Base-by-base conservation (phyloP, 2,888 invertebrate genomes). In the Oithona nana region DNA sequence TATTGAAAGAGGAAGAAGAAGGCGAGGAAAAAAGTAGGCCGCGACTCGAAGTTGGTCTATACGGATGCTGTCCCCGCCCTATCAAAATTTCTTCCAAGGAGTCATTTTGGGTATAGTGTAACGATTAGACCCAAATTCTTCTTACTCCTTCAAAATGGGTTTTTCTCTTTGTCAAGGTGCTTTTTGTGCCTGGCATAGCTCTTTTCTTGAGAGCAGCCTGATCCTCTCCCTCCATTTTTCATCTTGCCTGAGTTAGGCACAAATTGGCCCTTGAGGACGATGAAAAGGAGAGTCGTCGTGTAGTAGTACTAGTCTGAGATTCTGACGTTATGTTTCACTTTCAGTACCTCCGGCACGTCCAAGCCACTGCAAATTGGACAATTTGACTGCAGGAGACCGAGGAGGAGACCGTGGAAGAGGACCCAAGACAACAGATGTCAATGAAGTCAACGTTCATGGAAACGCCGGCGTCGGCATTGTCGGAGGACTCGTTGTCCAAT, bases 261-360 rank as follows among this genome's bases (percentile, higher is more conserved):
- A 39, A 39, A 39, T 39, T 39, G 39, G 39, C 39, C 39, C 39
- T 39, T 39, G 39, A 39, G 39, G 16, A 39, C 16, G 39, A 39
- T 39, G 39, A 39, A 39, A 39, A 39, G n/a, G n/a, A 39, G 16
- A 6, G 8, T 39, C 39, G 39, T 39, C 39, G 6, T n/a, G n/a
- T n/a, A n/a, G n/a, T n/a, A n/a, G n/a, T n/a, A n/a, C n/a, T n/a
- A n/a, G n/a, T n/a, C n/a, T n/a, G n/a, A n/a, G n/a, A n/a, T n/a
- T n/a, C n/a, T n/a, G n/a, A n/a, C n/a, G n/a, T n/a, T n/a, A n/a
- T n/a, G 6, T 31, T 11, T 57, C 30, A n/a, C 29, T 57, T 57
- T 30, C 57, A 57, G 57, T 57, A 20, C 57, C 57, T 11, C 57
- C 57, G 22, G 57, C 39, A 22, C 24, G 22, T 6, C 57, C 57